These are phyloP conservation scores for Polydesmus complanatus DNA, from an alignment of 2,888 invertebrate species.

Conservation along the genomic window DNA sequence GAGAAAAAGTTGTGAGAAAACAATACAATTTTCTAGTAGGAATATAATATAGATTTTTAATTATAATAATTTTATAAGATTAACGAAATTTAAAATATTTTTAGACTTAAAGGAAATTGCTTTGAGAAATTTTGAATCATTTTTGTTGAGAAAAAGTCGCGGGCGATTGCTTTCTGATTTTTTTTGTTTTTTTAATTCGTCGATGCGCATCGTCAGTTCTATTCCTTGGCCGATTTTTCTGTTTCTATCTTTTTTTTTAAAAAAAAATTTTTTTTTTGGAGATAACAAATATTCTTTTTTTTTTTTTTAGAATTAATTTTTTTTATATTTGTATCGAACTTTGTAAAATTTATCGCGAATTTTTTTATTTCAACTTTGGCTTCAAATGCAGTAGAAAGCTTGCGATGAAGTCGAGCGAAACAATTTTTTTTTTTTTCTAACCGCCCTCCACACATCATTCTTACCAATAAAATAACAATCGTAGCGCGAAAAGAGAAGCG, in stretches of 20 bases:
- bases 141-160: too few relatives aligned
- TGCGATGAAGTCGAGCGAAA: background rate
- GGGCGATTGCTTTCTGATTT: too few relatives aligned
- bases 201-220: too few relatives aligned
- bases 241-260: background rate
- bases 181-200: too few relatives aligned
- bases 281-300: background rate
- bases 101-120: background rate
- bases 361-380: background rate
- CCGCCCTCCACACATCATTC: background rate
- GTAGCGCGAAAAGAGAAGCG: background rate
- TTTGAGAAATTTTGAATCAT: too few relatives aligned
- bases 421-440: background rate
- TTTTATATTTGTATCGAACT: background rate
- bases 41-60: too few relatives aligned
- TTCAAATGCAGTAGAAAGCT: background rate
- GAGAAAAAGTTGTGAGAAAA: too few relatives aligned
- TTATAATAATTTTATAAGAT: too few relatives aligned
- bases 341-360: background rate
- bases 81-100: too few relatives aligned
- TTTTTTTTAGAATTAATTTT: background rate
- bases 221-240: too few relatives aligned
- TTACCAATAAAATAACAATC: background rate
- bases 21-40: too few relatives aligned
- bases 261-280: background rate